phyloP scores from a whole-genome alignment of 2,888 invertebrate genomes.

The Megaustenia siamemsis region DNA sequence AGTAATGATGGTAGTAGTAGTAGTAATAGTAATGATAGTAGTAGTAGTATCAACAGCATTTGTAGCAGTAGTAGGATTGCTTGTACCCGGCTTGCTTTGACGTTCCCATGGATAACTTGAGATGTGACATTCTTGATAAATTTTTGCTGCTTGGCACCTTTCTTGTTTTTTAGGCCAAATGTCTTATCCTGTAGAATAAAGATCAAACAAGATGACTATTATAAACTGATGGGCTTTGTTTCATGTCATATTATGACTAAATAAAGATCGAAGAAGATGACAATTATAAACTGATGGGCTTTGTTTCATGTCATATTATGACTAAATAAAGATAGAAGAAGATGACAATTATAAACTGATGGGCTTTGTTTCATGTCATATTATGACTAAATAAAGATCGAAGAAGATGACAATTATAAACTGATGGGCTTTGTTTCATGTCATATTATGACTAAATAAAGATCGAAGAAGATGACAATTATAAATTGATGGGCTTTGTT shows the following conservation, averaged over 20 bases:
- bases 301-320: too few relatives aligned
- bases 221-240: background rate
- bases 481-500: too few relatives aligned
- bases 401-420: too few relatives aligned
- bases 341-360: background rate
- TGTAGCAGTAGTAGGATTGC: background rate
- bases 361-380: too few relatives aligned
- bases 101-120: constrained; percentile 91
- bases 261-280: constrained; percentile 1
- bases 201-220: background rate
- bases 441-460: too few relatives aligned
- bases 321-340: background rate
- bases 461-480: too few relatives aligned
- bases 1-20: background rate
- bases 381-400: background rate
- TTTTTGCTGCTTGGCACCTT: constrained; percentile 98
- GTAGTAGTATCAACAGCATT: background rate
- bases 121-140: constrained; percentile 98
- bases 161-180: constrained; percentile 99
- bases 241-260: too few relatives aligned
- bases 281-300: background rate
- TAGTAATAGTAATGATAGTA: background rate
- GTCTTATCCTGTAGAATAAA: constrained; percentile 92
- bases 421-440: too few relatives aligned
- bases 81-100: constrained; percentile 81